These are phyloP conservation scores for Phainopepla nitens DNA, from an alignment of 2,113 vertebrate species.

Conservation along the genomic window DNA sequence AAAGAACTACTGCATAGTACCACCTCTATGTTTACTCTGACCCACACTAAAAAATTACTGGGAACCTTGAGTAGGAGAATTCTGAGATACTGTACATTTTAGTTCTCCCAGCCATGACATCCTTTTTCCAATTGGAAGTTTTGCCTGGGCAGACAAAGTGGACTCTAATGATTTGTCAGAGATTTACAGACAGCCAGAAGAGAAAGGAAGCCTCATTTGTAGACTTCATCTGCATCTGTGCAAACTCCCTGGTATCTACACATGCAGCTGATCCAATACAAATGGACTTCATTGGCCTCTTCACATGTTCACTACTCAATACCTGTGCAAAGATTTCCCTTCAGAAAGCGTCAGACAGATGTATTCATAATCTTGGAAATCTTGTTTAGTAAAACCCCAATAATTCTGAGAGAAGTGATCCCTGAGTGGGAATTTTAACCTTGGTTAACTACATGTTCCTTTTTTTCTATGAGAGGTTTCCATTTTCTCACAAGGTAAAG, in stretches of 20 bases:
- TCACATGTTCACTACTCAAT: background rate
- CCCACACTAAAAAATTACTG: background rate
- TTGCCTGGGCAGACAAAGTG: background rate
- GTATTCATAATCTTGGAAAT: background rate
- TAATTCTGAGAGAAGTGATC: background rate
- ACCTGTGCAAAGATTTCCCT: background rate
- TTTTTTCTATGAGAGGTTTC: conserved; percentile 2
- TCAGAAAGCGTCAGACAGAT: background rate
- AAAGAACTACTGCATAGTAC: background rate
- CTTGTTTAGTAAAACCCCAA: background rate
- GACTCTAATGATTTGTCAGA: background rate
- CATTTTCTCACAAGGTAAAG: background rate
- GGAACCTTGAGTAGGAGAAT: background rate
- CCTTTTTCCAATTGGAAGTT: background rate
- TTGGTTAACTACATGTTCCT: background rate
- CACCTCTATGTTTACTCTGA: background rate
- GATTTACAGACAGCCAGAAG: background rate
- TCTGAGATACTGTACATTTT: background rate
- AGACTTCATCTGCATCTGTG: background rate
- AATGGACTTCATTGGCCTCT: background rate
- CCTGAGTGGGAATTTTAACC: background rate
- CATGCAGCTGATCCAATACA: background rate
- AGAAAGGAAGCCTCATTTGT: background rate
- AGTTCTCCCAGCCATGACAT: background rate
- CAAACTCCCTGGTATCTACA: background rate